Percentiles rank a stretch among this genome's conserved stretches.
Evolutionary conservation across 2,888 invertebrate species (phyloP).

Genomic region (Cylindroiulus punctatus): DNA sequence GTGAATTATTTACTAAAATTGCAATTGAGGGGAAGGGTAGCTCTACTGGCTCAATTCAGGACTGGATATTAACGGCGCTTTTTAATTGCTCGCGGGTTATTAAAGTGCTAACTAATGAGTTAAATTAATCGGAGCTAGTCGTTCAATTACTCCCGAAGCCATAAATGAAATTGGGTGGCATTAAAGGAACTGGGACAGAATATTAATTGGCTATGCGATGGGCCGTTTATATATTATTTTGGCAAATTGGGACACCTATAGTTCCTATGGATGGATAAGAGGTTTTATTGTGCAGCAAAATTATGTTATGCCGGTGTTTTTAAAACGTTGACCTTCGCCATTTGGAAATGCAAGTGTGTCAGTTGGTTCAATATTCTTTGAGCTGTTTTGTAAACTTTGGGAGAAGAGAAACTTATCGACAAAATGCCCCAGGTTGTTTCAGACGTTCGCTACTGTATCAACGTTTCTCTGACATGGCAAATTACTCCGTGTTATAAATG

Average conservation of each 20-base stretch:
- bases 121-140: conserved; percentile 10
- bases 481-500: background rate
- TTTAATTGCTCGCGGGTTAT: background rate
- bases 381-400: no score
- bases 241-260: background rate
- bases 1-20: background rate
- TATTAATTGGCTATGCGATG: background rate
- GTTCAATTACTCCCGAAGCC: background rate
- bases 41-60: background rate
- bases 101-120: conserved; percentile 18
- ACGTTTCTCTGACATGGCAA: background rate
- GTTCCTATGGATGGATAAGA: background rate
- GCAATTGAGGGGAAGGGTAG: background rate
- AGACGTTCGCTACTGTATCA: background rate
- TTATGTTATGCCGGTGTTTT: background rate
- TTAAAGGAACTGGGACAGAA: background rate
- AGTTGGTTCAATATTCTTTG: no score
- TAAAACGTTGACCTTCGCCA: background rate
- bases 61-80: conserved; percentile 7
- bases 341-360: no score
- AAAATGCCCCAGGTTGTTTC: background rate
- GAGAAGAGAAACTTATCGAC: background rate
- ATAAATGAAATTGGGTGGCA: background rate
- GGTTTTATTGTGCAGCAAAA: background rate
- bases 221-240: background rate